phyloP scores from a whole-genome alignment of 1,140 invertebrate genomes.

The Saccostrea cuccullata region DNA sequence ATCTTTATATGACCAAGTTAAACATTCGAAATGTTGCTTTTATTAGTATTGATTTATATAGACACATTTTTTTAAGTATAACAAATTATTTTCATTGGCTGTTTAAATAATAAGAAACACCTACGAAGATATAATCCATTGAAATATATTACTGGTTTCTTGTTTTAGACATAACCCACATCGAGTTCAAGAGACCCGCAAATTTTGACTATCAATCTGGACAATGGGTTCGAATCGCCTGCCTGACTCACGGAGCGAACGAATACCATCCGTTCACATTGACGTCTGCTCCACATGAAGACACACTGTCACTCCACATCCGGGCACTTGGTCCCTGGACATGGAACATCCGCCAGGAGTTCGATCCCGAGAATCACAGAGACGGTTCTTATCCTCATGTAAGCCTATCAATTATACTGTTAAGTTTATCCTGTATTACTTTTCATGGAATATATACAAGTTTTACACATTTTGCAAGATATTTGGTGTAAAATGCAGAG shows the following conservation, averaged over 20 bases:
- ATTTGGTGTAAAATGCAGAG: no score
- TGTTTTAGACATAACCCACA: constrained; percentile 80
- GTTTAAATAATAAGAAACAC: no score
- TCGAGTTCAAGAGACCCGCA: constrained; percentile 88
- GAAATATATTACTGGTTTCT: background rate
- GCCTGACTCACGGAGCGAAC: constrained; percentile 92
- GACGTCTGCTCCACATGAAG: constrained; percentile 98
- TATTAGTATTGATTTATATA: no score
- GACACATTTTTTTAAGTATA: no score
- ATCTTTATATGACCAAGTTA: no score
- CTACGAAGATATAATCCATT: no score
- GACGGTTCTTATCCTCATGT: constrained; percentile 89
- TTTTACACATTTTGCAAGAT: no score
- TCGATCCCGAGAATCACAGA: constrained; percentile 95
- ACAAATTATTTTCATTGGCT: no score
- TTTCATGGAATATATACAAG: no score
- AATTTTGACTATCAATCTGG: constrained; percentile 97
- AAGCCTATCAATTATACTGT: background rate
- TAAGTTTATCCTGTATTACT: no score
- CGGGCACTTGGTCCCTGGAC: constrained; percentile 96
- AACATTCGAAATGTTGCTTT: no score
- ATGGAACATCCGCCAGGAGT: constrained; percentile 98
- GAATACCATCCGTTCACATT: constrained; percentile 99
- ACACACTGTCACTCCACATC: constrained; percentile 97
- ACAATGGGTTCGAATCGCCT: constrained; percentile 93